Evolutionary conservation across 2,888 invertebrate species (phyloP), one percentile per base, ranked within the genome.

Genomic region (Apamea monoglypha): DNA sequence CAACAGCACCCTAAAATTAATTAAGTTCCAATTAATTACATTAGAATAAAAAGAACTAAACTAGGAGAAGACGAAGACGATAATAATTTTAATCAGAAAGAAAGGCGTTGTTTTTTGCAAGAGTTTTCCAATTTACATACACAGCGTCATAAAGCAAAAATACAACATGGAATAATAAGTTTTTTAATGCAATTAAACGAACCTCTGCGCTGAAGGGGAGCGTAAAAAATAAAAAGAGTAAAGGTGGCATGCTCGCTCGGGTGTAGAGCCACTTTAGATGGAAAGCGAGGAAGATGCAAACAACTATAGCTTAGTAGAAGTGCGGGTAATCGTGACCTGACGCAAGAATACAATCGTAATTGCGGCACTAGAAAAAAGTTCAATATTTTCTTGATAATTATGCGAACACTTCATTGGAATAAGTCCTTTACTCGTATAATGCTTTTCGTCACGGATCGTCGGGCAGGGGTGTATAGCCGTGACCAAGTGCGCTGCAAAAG

Each of bases 171-270:
- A 88, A 89, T 91, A 91, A 92, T 92, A 92, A 90, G 91, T 88
- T 90, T 92, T 92, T 92, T 91, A 91, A 93, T 91, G 90, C 90
- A 93, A 93, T 93, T 93, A 93, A 90, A 90, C 85, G 87, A 87
- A 85, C 76, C 87, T 86, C 78, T 81, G 86, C 78, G 76, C 81
- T 81, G 87, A 88, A 88, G 74, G 82, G 77, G 84, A 88, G 87
- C 87, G 74, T 67, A 61, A 61, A 89, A 87, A 82, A 85, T 84
- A 88, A 88, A 87, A 85, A 83, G 73, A 72, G 81, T 83, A 66
- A 81, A 83, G 88, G 76, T 80, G 87, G 85, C 80, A 71, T 84
- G 85, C 85, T 81, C 79, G 85, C 80, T 84, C 83, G 83, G 61
- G 72, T 84, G 78, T 70, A 84, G 71, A 79, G 85, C 77, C 86